Conservation (phyloP, 2,888 invertebrate species). For the Perithous albicinctus region DNA sequence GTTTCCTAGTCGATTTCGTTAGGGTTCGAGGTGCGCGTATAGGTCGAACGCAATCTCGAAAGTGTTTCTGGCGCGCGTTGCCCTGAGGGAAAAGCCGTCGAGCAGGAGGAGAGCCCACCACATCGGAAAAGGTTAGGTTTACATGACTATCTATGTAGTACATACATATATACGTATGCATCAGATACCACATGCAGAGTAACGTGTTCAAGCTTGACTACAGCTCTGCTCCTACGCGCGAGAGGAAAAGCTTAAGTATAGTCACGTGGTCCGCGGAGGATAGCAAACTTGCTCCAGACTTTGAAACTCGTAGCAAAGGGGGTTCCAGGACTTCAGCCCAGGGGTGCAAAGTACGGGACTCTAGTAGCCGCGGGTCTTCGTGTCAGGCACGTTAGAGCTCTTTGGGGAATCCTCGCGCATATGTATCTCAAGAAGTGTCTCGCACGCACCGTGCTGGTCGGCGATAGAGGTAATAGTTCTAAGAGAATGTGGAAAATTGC, state of each 20-base stretch:
- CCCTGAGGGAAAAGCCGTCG: conserved; percentile 75
- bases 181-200: not conserved
- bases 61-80: conserved; percentile 76
- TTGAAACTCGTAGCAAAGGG: conserved; percentile 57
- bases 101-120: conserved; percentile 4
- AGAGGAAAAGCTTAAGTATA: conserved; percentile 33
- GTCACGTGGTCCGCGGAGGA: conserved; percentile 49
- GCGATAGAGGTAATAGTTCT: conserved; percentile 5
- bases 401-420: conserved; percentile 62
- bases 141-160: conserved; percentile 17
- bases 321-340: not conserved
- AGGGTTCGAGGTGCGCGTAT: conserved; percentile 50
- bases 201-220: conserved; percentile 33
- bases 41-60: conserved; percentile 81
- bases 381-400: conserved; percentile 71
- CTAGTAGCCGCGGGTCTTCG: conserved; percentile 64
- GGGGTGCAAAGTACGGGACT: conserved; percentile 2
- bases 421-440: conserved; percentile 52
- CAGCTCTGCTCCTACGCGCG: conserved; percentile 7
- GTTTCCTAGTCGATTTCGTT: conserved; percentile 76
- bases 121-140: conserved; percentile 19
- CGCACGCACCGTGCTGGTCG: conserved; percentile 34
- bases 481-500: not conserved
- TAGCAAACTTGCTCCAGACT: conserved; percentile 65
- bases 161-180: conserved; percentile 1